phyloP scores from a whole-genome alignment of 2,888 invertebrate genomes.

The Eilema sororculum region DNA sequence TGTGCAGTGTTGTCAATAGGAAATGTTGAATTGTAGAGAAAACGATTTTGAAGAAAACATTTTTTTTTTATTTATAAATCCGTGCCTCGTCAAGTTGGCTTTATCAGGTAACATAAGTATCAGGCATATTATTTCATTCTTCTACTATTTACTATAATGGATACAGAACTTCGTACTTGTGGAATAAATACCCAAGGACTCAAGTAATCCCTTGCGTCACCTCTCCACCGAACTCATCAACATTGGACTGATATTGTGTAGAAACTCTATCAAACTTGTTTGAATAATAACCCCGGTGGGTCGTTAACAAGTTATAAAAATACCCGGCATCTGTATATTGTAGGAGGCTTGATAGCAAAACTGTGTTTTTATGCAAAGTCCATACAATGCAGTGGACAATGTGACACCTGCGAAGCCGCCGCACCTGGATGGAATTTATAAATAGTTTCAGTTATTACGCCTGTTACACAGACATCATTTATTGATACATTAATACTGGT shows the following conservation, averaged over 20 bases:
- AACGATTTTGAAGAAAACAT: too few species aligned
- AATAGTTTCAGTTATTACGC: slow-evolving; percentile 67
- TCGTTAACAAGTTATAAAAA: slow-evolving; percentile 49
- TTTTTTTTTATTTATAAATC: too few species aligned
- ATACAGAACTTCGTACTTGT: neutral
- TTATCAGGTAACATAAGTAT: too few species aligned
- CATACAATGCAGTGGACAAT: slow-evolving; percentile 77
- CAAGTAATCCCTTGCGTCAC: neutral
- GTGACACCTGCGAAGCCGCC: slow-evolving; percentile 75
- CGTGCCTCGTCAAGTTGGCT: too few species aligned
- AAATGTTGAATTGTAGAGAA: too few species aligned
- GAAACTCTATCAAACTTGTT: slow-evolving; percentile 42
- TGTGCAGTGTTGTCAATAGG: too few species aligned
- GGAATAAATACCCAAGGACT: neutral
- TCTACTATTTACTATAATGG: too few species aligned
- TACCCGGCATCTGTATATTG: slow-evolving; percentile 38
- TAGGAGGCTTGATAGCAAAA: slow-evolving; percentile 43
- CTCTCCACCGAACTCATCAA: neutral
- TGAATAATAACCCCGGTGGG: slow-evolving; percentile 37
- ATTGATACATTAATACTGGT: slow-evolving; percentile 3
- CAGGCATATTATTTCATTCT: too few species aligned
- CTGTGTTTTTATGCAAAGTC: slow-evolving; percentile 79
- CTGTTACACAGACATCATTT: slow-evolving; percentile 54
- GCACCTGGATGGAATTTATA: slow-evolving; percentile 82
- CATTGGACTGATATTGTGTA: slow-evolving; percentile 26